phyloP scores from a whole-genome alignment of 2,113 vertebrate genomes.

The Mastomys coucha region DNA sequence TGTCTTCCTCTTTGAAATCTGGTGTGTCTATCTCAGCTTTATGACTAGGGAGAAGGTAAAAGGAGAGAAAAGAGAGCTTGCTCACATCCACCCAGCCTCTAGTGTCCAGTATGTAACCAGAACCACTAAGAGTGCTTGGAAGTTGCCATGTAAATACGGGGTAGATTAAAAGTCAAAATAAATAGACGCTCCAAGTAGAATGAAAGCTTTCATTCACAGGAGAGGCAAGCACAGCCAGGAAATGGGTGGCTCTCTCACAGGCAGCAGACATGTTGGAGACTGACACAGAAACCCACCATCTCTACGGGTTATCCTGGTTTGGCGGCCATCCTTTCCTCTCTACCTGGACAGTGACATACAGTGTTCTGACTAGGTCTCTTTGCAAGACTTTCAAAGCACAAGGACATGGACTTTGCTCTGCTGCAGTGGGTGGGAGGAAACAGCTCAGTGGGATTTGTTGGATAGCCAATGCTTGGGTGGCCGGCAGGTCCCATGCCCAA shows the following conservation, averaged over 20 bases:
- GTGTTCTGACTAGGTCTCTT: neutral
- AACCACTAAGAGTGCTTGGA: neutral
- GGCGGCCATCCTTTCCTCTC: neutral
- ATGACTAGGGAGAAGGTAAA: neutral
- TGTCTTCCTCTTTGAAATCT: neutral
- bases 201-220: slow-evolving; percentile 22
- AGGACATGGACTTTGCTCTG: neutral
- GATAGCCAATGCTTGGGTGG: neutral
- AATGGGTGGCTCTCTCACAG: neutral
- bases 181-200: neutral
- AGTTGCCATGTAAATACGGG: neutral
- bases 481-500: neutral
- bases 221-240: neutral
- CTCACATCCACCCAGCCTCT: neutral
- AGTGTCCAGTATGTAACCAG: neutral
- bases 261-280: neutral
- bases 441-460: neutral
- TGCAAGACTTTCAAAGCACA: neutral
- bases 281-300: neutral
- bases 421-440: neutral
- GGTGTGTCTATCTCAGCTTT: neutral
- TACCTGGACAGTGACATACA: slow-evolving; percentile 1
- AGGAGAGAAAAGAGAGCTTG: neutral
- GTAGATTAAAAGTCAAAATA: slow-evolving; percentile 15
- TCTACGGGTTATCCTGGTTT: neutral